Evolutionary conservation across 2,797 vertebrate species (phyloP), one percentile per base, ranked within the genome.

Genomic region (Malurus splendens): DNA sequence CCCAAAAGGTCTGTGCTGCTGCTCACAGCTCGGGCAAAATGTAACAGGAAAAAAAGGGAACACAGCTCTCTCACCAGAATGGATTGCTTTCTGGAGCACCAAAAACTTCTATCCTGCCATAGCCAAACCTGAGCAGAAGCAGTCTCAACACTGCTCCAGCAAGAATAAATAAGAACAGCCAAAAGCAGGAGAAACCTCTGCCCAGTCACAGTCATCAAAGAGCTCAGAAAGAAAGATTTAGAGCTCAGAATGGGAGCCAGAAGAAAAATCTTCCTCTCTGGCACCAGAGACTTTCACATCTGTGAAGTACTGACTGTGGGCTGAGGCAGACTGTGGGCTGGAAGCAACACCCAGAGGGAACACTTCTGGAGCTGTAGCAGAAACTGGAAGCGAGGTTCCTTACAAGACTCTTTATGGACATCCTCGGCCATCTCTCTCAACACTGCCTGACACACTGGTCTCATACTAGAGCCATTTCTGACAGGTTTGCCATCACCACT

Each of bases 201-300:
- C 41, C 54, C 0, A 0, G 54, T 52, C n/a, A 65, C 10, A 39
- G 72, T 17, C 66, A 59, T 75, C n/a, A 56, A 18, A 82, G 27
- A 10, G 24, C 75, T 52, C 41, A 68, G 55, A 73, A 85, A 82
- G 24, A 79, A 86, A 85, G 61, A 86, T 27, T 72, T 44, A 80
- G 36, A 77, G 68, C 71, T 80, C 54, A 76, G 56, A 47, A 0
- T 0, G 18, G 7, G 36, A 89, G 62, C 50, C 79, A 87, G 41
- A 75, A 81, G 33, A 79, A 86, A 78, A 70, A 70, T 18, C 38
- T 79, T 88, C 38, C 57, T 80, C 38, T 79, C 70, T 89, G 93
- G 87, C 82, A 92, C 8, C 30, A 91, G 41, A 79, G 44, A 75
- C 55, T 61, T 90, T 90, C 78, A 86, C 86, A 90, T 92, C 71